Conservation (phyloP, 1,140 invertebrate species). For the Tetramorium alpestre region DNA sequence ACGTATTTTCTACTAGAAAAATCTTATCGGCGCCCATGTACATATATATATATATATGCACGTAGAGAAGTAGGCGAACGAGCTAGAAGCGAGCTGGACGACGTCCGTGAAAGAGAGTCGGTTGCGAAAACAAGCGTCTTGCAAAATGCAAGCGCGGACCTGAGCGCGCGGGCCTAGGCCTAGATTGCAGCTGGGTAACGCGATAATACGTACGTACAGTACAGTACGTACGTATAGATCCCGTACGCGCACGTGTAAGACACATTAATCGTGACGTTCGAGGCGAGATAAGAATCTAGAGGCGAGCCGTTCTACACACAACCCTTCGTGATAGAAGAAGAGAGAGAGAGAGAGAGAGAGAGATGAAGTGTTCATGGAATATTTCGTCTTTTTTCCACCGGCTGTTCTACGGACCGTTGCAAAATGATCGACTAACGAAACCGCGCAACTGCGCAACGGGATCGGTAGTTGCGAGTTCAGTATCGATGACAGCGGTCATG, state of each 20-base stretch:
- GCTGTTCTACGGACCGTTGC: background rate
- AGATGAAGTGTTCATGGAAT: background rate
- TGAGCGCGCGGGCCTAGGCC: slow-evolving; percentile 69
- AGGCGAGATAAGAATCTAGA: slow-evolving; percentile 47
- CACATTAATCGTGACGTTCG: slow-evolving; percentile 58
- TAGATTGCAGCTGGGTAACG: slow-evolving; percentile 70
- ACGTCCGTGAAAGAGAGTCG: slow-evolving; percentile 74
- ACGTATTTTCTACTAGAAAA: background rate
- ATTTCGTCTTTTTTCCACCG: background rate
- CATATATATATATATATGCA: slow-evolving; percentile 8
- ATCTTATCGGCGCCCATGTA: slow-evolving; percentile 20
- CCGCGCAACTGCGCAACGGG: slow-evolving; percentile 14
- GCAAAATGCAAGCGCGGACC: slow-evolving; percentile 70
- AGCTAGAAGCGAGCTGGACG: slow-evolving; percentile 25
- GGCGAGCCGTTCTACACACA: background rate
- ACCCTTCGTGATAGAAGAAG: background rate
- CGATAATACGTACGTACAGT: slow-evolving; percentile 3
- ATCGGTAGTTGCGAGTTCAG: background rate
- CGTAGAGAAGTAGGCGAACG: slow-evolving; percentile 31
- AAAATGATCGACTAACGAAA: slow-evolving; percentile 49
- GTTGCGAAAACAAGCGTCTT: slow-evolving; percentile 76
- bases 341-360: slow-evolving; percentile 25
- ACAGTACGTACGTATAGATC: background rate
- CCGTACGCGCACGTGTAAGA: slow-evolving; percentile 44
- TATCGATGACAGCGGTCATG: slow-evolving; percentile 13